Conservation (phyloP, 2,113 vertebrate species). For the Sphaerodactylus townsendi region DNA sequence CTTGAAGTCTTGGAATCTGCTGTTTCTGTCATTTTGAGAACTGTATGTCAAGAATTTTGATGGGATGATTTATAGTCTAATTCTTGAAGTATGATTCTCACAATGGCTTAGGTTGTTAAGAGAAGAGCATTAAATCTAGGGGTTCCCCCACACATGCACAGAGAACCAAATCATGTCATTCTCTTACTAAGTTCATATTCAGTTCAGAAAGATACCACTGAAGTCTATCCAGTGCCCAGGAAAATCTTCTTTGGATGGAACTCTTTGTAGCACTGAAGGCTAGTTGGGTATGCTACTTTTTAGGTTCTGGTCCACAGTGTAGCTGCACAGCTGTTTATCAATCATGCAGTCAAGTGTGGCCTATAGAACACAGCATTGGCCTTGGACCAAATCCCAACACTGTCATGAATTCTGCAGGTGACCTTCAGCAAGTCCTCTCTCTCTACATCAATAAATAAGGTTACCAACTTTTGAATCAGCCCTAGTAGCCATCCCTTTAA, state of each 20-base stretch:
- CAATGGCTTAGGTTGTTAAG: background rate
- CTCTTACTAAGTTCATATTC: background rate
- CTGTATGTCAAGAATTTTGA: too few species aligned
- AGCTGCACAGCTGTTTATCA: background rate
- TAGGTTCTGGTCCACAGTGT: background rate
- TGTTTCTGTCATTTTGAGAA: background rate
- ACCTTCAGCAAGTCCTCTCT: background rate
- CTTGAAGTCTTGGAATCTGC: conserved; percentile 38
- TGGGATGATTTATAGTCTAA: background rate
- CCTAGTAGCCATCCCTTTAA: background rate
- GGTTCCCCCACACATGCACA: background rate
- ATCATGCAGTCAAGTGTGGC: background rate
- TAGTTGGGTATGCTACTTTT: background rate
- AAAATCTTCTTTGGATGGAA: too few species aligned
- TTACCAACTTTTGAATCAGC: background rate
- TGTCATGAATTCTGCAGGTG: background rate
- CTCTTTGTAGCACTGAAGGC: background rate
- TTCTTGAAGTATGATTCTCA: background rate
- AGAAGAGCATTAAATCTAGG: background rate
- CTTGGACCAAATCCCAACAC: background rate
- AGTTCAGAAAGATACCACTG: conserved; percentile 15
- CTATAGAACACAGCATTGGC: background rate
- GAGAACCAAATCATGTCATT: background rate
- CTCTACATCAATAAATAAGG: background rate
- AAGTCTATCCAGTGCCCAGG: too few species aligned